phyloP scores from a whole-genome alignment of 2,113 vertebrate genomes.

The Trinectes maculatus region DNA sequence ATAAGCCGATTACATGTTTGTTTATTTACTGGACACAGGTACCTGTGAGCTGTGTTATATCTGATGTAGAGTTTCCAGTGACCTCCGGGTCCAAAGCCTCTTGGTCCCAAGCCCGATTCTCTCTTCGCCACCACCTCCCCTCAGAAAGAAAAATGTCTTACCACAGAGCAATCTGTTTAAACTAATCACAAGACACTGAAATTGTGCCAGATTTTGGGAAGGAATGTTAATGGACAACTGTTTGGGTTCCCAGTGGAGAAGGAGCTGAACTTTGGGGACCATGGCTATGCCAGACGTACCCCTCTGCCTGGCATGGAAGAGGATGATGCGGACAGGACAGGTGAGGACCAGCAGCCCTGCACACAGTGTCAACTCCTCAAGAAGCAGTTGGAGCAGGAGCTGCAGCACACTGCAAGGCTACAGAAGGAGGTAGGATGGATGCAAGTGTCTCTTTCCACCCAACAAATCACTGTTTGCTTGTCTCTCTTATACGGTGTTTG shows the following conservation, averaged over 20 bases:
- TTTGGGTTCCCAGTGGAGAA: conserved; percentile 71
- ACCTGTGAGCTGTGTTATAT: no score
- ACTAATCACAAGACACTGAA: background rate
- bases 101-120: no score
- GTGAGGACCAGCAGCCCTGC: conserved; percentile 72
- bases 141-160: no score
- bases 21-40: background rate
- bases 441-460: background rate
- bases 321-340: conserved; percentile 55
- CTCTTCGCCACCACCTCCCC: no score
- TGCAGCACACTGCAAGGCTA: conserved; percentile 79
- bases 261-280: conserved; percentile 80
- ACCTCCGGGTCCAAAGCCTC: no score
- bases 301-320: conserved; percentile 73
- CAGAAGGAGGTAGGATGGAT: conserved; percentile 76
- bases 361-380: conserved; percentile 80
- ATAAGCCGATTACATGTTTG: background rate
- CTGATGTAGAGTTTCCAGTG: no score
- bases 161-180: background rate
- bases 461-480: background rate
- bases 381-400: conserved; percentile 82
- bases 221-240: background rate
- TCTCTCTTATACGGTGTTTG: background rate
- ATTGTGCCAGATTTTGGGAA: background rate
- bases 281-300: conserved; percentile 81